Percentiles rank a stretch among this genome's conserved stretches.
phyloP scores from a whole-genome alignment of 2,113 vertebrate genomes.

The Chunga burmeisteri region DNA sequence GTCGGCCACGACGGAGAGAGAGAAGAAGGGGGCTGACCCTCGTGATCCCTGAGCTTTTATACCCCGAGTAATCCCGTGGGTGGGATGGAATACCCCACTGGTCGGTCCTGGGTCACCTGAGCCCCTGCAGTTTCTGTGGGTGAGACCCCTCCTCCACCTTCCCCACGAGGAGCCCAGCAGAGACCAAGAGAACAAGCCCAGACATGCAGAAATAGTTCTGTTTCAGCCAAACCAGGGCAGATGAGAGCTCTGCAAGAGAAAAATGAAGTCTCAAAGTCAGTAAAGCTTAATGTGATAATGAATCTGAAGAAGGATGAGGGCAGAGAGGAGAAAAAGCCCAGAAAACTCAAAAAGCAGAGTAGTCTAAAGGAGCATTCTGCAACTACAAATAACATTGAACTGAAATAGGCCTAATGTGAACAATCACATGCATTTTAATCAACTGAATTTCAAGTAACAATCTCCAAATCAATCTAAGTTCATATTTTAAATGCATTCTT shows the following conservation, averaged over 20 bases:
- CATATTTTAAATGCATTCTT: not conserved
- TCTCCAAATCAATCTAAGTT: not conserved
- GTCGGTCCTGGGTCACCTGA: too few relatives aligned
- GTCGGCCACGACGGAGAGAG: too few relatives aligned
- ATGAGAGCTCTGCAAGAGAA: constrained; percentile 33
- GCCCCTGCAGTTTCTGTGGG: too few relatives aligned
- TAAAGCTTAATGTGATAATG: not conserved
- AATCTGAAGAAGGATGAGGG: not conserved
- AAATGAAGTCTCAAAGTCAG: not conserved
- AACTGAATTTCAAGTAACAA: not conserved
- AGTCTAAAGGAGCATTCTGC: not conserved
- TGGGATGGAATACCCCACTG: too few relatives aligned
- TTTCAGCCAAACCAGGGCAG: not conserved
- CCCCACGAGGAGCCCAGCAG: too few relatives aligned
- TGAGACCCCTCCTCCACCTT: too few relatives aligned
- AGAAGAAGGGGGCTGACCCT: too few relatives aligned
- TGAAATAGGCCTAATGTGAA: not conserved
- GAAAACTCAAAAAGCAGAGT: not conserved
- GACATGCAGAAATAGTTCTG: too few relatives aligned
- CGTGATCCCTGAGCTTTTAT: too few relatives aligned
- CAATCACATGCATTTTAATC: not conserved
- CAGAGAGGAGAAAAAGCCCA: not conserved
- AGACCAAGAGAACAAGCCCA: too few relatives aligned
- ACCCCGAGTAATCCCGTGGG: too few relatives aligned
- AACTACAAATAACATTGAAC: not conserved